Conservation (phyloP, 2,113 vertebrate species). For the Notarius quadriscutis region DNA sequence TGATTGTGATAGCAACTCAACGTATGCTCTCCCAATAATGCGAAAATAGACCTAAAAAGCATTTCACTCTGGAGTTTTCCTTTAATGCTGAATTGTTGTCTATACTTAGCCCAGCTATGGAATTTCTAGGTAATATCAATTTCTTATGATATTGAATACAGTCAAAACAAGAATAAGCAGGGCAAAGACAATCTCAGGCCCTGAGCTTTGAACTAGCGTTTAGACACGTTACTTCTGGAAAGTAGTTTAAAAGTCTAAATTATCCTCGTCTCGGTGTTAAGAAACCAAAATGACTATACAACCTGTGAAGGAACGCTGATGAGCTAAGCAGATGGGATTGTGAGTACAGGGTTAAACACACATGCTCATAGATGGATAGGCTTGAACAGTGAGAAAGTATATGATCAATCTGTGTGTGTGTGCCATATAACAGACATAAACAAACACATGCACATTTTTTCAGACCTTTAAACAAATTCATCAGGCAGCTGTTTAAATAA, state of each 20-base stretch:
- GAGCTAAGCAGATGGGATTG: constrained; percentile 36
- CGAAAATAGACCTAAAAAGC: too few species aligned
- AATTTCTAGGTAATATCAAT: not conserved
- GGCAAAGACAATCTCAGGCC: not conserved
- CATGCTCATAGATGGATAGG: not conserved
- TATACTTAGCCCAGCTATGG: not conserved
- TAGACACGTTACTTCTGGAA: constrained; percentile 37
- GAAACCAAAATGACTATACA: constrained; percentile 35
- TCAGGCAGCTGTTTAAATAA: constrained; percentile 19
- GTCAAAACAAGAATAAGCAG: not conserved
- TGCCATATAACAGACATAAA: constrained; percentile 22
- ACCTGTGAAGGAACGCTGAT: constrained; percentile 37
- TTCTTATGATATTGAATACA: not conserved
- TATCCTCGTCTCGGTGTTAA: constrained; percentile 28
- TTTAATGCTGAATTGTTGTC: not conserved
- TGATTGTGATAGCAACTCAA: too few species aligned
- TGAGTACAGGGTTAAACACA: constrained; percentile 3
- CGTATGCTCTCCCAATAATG: too few species aligned
- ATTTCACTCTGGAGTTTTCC: too few species aligned
- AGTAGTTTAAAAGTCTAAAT: constrained; percentile 32
- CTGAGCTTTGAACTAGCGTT: not conserved
- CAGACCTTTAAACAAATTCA: constrained; percentile 14
- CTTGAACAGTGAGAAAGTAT: not conserved
- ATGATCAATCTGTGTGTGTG: not conserved
- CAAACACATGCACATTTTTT: not conserved